Percentiles rank a stretch among this genome's conserved stretches.
Conservation (phyloP, 2,888 invertebrate genomes). For the Dasypogon diadema region DNA sequence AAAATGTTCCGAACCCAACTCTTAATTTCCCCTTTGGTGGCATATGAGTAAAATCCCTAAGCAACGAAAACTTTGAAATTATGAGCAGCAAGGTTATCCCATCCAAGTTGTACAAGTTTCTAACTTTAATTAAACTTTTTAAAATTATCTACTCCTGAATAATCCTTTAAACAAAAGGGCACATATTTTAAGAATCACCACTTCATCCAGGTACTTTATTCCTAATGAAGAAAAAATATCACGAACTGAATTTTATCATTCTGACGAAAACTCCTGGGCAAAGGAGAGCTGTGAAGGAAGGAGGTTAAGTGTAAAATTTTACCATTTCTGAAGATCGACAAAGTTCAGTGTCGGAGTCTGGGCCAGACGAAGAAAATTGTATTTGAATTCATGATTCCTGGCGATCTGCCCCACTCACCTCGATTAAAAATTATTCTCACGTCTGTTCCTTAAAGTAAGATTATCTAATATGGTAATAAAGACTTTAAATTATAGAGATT, state of each 20-base stretch:
- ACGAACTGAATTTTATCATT: conserved; percentile 6
- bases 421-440: neutral
- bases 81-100: neutral
- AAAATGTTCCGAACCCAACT: neutral
- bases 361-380: neutral
- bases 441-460: neutral
- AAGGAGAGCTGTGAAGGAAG: neutral
- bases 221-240: conserved; percentile 12
- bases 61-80: conserved; percentile 9
- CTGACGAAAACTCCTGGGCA: neutral
- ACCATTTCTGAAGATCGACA: neutral
- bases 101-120: conserved; percentile 24
- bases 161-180: conserved; percentile 20
- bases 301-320: neutral
- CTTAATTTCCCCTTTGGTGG: conserved; percentile 1
- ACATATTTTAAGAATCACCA: conserved; percentile 14
- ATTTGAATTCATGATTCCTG: neutral
- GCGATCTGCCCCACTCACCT: neutral
- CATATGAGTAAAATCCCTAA: conserved; percentile 24
- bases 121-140: conserved; percentile 26
- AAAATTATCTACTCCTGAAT: neutral
- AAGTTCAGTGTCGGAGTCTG: conserved; percentile 6
- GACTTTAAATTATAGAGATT: conserved; percentile 3
- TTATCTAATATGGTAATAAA: neutral
- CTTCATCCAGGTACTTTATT: conserved; percentile 13